Base-by-base conservation (phyloP, 2,797 vertebrate species). In the Pseudomugil tenellus region DNA sequence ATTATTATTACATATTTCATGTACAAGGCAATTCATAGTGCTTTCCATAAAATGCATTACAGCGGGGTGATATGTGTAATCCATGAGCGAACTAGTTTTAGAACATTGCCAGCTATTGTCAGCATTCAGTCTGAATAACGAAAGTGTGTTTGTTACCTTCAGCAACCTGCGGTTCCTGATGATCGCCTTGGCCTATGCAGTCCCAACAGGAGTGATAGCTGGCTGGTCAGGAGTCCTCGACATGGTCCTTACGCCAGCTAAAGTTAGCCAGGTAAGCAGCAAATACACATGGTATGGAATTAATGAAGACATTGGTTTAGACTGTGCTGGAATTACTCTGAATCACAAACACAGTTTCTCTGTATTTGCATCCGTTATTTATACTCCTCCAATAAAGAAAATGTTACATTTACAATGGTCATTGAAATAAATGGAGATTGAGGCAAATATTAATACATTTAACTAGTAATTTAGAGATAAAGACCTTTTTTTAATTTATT, bases 141-240 rank as follows among this genome's bases (percentile, higher is more conserved):
- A 6, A 19, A 60, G 41, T 43, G 41, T 43, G 17, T 43, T 43
- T 43, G 19, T 74, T 4, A 88, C 28, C 71, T 77, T 55, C 79
- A 99, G 98, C 89, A 98, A 99, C 84, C 85, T 95, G 80, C 94
- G 96, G 41, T 99, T 99, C 93, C 90, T 99, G 93, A 98, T 98
- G 97, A 95, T 99, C 60, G 96, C 96, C 1, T 87, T 99, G 88
- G 98, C 98, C 29, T 99, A 97, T 77, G 95, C 97, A 0, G 96
- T 99, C 83, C 97, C 98, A 31, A 92, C 97, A 55, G 98, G 98
- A 72, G 95, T 99, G 80, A 92, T 96, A 48, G 94, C 96, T 8
- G 97, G 98, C 77, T 99, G 97, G 98, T 88, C 95, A 6, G 98
- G 98, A 70, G 96, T 99, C 69, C 89, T 99, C 77, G 97, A 99